phyloP scores from a whole-genome alignment of 2,113 vertebrate species.

The Xenotilapia leptura region DNA sequence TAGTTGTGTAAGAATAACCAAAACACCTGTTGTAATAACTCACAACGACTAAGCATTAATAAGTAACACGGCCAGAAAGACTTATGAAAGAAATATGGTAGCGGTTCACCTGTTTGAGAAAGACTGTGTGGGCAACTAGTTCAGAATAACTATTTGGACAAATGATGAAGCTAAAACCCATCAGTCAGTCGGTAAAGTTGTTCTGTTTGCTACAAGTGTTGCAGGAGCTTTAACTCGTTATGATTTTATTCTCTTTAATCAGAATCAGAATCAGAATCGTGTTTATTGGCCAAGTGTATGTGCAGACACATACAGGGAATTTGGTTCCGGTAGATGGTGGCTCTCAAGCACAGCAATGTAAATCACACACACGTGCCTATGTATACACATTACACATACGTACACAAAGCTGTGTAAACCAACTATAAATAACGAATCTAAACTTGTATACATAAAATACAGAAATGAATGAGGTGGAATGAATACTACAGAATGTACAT shows the following conservation, averaged over 20 bases:
- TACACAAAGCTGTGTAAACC: too few relatives aligned
- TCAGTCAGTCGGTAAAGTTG: background rate
- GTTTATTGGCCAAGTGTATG: too few relatives aligned
- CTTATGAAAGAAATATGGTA: background rate
- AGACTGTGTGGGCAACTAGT: background rate
- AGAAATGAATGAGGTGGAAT: too few relatives aligned
- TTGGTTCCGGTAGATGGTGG: too few relatives aligned
- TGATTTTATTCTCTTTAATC: background rate
- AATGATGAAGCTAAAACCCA: background rate
- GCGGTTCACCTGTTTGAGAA: background rate
- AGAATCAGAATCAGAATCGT: too few relatives aligned
- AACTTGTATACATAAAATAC: too few relatives aligned
- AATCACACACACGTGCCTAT: too few relatives aligned
- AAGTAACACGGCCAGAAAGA: background rate
- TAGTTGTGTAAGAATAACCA: accelerated
- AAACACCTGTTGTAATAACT: background rate
- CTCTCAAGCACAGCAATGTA: too few relatives aligned
- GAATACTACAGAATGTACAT: too few relatives aligned
- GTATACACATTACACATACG: too few relatives aligned
- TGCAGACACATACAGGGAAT: too few relatives aligned
- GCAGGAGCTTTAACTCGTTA: background rate
- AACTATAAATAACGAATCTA: too few relatives aligned
- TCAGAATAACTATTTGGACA: background rate
- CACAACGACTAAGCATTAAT: background rate
- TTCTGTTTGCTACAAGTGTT: background rate